Percentiles rank a stretch among this genome's conserved stretches.
Evolutionary conservation across 2,888 invertebrate species (phyloP).

Genomic region (Andrena trimmerana): DNA sequence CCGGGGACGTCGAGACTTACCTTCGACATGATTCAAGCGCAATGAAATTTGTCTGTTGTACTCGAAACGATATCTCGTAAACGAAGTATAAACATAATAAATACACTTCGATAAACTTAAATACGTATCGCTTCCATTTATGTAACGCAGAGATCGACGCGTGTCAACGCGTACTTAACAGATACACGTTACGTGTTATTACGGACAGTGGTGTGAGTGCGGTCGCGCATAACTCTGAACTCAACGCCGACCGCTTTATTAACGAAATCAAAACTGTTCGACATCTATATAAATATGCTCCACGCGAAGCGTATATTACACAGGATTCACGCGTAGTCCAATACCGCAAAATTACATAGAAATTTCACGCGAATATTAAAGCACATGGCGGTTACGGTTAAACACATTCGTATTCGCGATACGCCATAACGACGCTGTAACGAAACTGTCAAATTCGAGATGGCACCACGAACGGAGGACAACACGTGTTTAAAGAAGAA

Average conservation of each 20-base stretch:
- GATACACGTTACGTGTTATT: too few species aligned
- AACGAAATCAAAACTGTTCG: neutral
- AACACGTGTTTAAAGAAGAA: constrained; percentile 53
- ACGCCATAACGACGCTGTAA: neutral
- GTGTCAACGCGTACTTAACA: neutral
- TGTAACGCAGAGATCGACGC: neutral
- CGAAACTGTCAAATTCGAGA: constrained; percentile 56
- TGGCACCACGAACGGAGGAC: constrained; percentile 39
- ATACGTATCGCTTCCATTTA: neutral
- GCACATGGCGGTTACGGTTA: too few species aligned
- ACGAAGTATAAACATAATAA: neutral
- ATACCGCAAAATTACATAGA: neutral
- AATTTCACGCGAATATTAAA: neutral
- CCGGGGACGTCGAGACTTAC: constrained; percentile 30
- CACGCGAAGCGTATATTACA: neutral
- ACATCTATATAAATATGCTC: neutral
- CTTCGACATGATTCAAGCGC: constrained; percentile 42
- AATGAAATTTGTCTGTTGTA: neutral
- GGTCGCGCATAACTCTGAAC: neutral
- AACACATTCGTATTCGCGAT: too few species aligned
- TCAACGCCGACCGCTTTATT: neutral
- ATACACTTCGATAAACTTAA: neutral
- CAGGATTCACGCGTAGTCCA: neutral
- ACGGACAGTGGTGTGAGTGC: neutral
- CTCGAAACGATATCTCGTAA: neutral